phyloP scores from a whole-genome alignment of 2,888 invertebrate species.

The Drosophila affinis region DNA sequence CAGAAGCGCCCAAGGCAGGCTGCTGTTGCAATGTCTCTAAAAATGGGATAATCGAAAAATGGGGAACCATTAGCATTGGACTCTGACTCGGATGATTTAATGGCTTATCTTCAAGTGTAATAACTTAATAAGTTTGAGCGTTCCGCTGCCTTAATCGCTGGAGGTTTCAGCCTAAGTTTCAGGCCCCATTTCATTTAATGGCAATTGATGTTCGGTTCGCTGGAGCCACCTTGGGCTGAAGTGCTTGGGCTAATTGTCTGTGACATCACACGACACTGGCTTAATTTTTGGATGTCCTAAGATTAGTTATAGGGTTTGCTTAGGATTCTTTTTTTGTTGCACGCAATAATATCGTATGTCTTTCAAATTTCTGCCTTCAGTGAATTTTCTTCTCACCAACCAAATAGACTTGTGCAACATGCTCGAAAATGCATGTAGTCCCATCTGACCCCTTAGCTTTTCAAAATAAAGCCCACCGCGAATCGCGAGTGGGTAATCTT shows the following conservation, averaged over 20 bases:
- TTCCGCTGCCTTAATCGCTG: conserved; percentile 12
- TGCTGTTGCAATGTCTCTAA: conserved; percentile 66
- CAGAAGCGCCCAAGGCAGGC: conserved; percentile 68
- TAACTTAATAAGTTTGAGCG: conserved; percentile 42
- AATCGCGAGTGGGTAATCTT: conserved; percentile 67
- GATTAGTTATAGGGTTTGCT: not conserved
- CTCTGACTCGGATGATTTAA: conserved; percentile 4
- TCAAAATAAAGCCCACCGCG: conserved; percentile 11
- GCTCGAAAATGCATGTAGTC: conserved; percentile 27
- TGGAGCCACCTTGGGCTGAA: conserved; percentile 35
- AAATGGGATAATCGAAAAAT: not conserved
- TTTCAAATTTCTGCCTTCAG: not conserved
- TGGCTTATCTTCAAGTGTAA: conserved; percentile 28
- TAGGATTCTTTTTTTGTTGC: not conserved
- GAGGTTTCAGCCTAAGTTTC: conserved; percentile 28
- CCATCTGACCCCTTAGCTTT: conserved; percentile 39
- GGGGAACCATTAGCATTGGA: not conserved
- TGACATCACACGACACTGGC: conserved; percentile 24
- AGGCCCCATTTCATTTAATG: conserved; percentile 65
- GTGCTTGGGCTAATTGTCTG: conserved; percentile 28
- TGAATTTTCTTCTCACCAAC: conserved; percentile 15
- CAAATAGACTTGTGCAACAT: conserved; percentile 29
- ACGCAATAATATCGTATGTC: not conserved
- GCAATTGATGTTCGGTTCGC: conserved; percentile 33
- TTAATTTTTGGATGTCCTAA: not conserved